A percentile compares a stretch with the other conserved stretches of the same genome.
Conservation (phyloP, 2,797 vertebrate species). For the Macropus fuliginosus region DNA sequence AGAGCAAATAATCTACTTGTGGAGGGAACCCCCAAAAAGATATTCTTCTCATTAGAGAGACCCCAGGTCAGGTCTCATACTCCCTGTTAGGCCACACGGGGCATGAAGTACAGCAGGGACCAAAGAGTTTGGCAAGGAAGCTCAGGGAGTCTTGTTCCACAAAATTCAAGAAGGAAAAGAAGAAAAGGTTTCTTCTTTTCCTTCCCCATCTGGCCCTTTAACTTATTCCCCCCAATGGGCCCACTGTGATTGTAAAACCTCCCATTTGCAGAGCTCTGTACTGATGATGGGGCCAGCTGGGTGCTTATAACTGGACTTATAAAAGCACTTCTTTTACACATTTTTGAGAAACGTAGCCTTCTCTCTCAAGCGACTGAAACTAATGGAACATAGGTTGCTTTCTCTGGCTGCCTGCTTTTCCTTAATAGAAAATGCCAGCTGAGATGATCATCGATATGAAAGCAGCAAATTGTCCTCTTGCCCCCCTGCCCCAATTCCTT, state of each 20-base stretch:
- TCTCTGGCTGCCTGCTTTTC: conserved; percentile 52
- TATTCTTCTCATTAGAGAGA: conserved; percentile 6
- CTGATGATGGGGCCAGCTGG: conserved; percentile 49
- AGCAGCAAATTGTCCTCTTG: conserved; percentile 26
- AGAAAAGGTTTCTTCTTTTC: conserved; percentile 46
- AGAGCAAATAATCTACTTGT: neutral
- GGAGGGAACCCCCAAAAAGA: neutral
- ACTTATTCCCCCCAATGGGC: conserved; percentile 61
- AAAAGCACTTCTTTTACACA: conserved; percentile 52
- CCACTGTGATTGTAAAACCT: conserved; percentile 62
- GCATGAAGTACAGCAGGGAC: neutral
- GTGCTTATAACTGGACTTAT: conserved; percentile 43
- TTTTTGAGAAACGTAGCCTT: conserved; percentile 62
- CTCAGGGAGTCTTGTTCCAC: conserved; percentile 38
- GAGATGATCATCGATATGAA: conserved; percentile 6
- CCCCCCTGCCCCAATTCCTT: neutral
- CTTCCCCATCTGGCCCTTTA: conserved; percentile 66
- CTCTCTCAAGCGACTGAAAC: conserved; percentile 53
- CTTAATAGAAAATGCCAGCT: neutral
- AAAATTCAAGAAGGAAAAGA: conserved; percentile 38
- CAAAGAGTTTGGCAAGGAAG: conserved; percentile 23
- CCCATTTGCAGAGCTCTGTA: conserved; percentile 54
- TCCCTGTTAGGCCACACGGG: neutral
- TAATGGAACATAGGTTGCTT: conserved; percentile 56
- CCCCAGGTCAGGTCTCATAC: neutral